A percentile compares a stretch with the other conserved stretches of the same genome.
These are phyloP conservation scores for Agriotes lineatus DNA, from an alignment of 2,888 invertebrate species.

Conservation along the genomic window DNA sequence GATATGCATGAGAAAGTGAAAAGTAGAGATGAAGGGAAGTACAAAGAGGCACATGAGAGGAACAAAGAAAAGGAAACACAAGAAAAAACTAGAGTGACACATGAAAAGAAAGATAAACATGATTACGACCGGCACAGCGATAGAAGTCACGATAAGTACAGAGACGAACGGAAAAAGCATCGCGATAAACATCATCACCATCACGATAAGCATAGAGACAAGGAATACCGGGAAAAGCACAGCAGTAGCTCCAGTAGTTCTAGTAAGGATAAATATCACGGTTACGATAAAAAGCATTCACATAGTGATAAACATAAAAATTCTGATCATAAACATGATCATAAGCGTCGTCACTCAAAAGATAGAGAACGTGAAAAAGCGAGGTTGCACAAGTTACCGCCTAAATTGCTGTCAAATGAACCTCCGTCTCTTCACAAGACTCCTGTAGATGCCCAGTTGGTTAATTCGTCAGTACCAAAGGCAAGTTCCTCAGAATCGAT, in stretches of 20 bases:
- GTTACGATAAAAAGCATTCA: conserved; percentile 38
- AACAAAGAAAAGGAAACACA: conserved; percentile 44
- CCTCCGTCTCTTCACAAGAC: neutral
- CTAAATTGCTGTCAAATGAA: neutral
- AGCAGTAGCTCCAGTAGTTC: conserved; percentile 33
- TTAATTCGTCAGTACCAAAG: neutral
- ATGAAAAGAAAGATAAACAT: conserved; percentile 36
- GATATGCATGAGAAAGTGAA: conserved; percentile 46
- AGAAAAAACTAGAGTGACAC: conserved; percentile 45
- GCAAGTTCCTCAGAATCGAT: neutral
- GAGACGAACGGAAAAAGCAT: conserved; percentile 37
- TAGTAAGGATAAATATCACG: conserved; percentile 39
- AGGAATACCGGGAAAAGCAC: conserved; percentile 43
- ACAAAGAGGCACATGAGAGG: conserved; percentile 45
- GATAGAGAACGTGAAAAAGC: conserved; percentile 13
- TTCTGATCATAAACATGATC: conserved; percentile 26
- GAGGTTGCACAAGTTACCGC: neutral
- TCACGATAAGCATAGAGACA: conserved; percentile 44
- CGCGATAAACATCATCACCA: conserved; percentile 40
- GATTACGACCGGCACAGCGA: conserved; percentile 38
- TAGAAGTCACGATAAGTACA: conserved; percentile 31
- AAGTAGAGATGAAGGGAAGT: conserved; percentile 35
- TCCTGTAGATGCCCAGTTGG: neutral
- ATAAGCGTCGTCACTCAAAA: conserved; percentile 24
- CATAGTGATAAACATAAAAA: conserved; percentile 32